Evolutionary conservation across 1,140 invertebrate genomes (phyloP).

Genomic region (Diabrotica undecimpunctata): DNA sequence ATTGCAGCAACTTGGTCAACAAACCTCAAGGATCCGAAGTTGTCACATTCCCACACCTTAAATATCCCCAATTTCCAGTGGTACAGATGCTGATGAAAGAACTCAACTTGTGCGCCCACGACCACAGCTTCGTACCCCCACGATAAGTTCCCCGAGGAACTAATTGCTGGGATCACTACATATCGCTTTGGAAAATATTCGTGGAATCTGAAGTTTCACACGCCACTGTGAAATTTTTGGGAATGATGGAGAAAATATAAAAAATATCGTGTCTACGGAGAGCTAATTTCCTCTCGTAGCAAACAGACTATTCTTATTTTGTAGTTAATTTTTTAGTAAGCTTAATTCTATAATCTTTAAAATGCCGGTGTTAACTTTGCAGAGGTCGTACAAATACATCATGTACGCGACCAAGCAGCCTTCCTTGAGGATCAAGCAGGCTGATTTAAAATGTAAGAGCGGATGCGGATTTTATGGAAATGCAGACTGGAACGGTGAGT

Average conservation of each 20-base stretch:
- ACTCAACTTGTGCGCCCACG: constrained; percentile 40
- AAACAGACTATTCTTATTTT: not conserved
- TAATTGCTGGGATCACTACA: not conserved
- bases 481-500: constrained; percentile 79
- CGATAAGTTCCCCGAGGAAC: constrained; percentile 26
- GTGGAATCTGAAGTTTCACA: not conserved
- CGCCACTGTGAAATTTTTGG: too few relatives aligned
- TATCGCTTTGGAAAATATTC: constrained; percentile 5
- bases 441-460: constrained; percentile 90
- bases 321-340: not conserved
- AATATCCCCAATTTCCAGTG: constrained; percentile 33
- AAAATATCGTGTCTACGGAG: too few relatives aligned
- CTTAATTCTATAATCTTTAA: constrained; percentile 19
- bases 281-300: too few relatives aligned
- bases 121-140: constrained; percentile 41
- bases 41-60: constrained; percentile 21
- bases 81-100: constrained; percentile 37
- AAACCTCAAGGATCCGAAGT: constrained; percentile 20
- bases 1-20: constrained; percentile 6
- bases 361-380: constrained; percentile 41
- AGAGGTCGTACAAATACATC: constrained; percentile 47
- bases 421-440: constrained; percentile 72
- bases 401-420: constrained; percentile 72
- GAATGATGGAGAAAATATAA: too few relatives aligned
- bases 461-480: constrained; percentile 97